Evolutionary conservation across 2,797 vertebrate species (phyloP).

Genomic region (Anguilla anguilla): DNA sequence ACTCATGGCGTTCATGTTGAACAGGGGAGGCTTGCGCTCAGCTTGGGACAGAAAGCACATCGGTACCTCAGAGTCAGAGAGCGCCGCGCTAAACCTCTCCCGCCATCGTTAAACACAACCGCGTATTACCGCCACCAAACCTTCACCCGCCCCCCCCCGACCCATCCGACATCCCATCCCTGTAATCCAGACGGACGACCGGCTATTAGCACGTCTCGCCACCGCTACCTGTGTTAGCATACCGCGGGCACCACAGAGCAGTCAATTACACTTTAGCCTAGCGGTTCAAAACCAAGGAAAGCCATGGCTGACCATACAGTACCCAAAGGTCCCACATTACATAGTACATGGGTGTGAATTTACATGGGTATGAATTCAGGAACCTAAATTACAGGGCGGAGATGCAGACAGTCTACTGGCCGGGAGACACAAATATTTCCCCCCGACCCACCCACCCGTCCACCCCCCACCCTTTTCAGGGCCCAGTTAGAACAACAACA

Average conservation of each 20-base stretch:
- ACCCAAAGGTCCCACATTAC: background rate
- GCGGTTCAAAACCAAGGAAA: background rate
- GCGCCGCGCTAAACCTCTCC: constrained; percentile 9
- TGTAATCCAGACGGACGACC: constrained; percentile 42
- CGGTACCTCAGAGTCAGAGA: background rate
- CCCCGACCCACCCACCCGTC: background rate
- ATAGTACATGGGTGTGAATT: background rate
- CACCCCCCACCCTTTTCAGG: background rate
- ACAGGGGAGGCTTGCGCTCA: constrained; percentile 96
- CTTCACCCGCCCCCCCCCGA: constrained; percentile 29
- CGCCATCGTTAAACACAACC: constrained; percentile 40
- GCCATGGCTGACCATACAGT: background rate
- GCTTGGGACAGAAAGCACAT: constrained; percentile 70
- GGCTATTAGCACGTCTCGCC: background rate
- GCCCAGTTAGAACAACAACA: background rate
- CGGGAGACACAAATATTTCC: background rate
- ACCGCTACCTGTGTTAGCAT: background rate
- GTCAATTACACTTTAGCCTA: background rate
- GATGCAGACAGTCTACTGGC: background rate
- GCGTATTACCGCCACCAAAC: constrained; percentile 41
- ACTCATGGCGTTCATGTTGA: constrained; percentile 99
- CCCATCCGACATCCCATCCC: constrained; percentile 52
- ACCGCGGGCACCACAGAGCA: background rate
- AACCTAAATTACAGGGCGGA: background rate
- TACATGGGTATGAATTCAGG: background rate